phyloP scores from a whole-genome alignment of 2,797 vertebrate genomes.

The Enteromius mattozi region DNA sequence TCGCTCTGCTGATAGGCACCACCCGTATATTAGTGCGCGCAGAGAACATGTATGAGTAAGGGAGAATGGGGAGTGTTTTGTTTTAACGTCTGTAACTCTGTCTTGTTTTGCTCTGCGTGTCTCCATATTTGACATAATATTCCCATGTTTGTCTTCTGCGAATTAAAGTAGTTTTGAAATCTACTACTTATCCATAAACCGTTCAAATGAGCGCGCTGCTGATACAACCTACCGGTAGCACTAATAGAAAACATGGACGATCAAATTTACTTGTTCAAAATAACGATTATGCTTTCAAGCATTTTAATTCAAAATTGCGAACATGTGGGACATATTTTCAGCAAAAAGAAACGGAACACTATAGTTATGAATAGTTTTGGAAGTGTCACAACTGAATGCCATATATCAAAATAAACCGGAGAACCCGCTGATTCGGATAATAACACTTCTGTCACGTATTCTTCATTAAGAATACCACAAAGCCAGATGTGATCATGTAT shows the following conservation, averaged over 20 bases:
- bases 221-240: not conserved
- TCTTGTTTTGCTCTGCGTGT: not conserved
- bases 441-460: not conserved
- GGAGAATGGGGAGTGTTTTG: conserved; percentile 2
- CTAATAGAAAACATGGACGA: not conserved
- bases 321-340: not conserved
- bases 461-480: not conserved
- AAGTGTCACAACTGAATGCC: not conserved
- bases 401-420: not conserved
- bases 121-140: not conserved
- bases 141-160: not conserved
- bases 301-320: not conserved
- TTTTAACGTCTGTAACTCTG: not conserved
- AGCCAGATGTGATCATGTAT: not conserved
- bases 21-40: conserved; percentile 16
- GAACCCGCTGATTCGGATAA: not conserved
- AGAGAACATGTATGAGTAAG: conserved; percentile 5
- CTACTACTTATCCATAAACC: not conserved
- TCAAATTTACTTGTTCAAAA: not conserved
- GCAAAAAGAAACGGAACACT: not conserved
- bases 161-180: not conserved
- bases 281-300: not conserved
- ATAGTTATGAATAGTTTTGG: not conserved
- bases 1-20: conserved; percentile 7
- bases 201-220: not conserved